phyloP scores from a whole-genome alignment of 1,140 invertebrate genomes.

The Melitaea cinxia region DNA sequence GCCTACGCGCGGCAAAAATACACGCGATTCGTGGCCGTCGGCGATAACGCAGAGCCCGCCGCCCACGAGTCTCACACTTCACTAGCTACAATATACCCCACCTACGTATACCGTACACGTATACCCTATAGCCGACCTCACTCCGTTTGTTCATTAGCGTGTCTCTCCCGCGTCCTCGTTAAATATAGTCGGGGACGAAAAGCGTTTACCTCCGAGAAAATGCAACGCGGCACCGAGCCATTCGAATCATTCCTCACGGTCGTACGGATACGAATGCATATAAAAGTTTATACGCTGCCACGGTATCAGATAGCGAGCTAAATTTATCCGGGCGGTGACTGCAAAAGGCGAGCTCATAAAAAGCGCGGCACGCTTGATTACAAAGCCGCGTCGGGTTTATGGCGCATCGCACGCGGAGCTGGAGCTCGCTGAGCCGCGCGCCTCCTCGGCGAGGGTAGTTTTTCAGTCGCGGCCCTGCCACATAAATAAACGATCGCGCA shows the following conservation, averaged over 20 bases:
- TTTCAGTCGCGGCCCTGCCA: constrained; percentile 63
- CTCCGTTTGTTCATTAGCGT: constrained; percentile 45
- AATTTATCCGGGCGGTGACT: constrained; percentile 66
- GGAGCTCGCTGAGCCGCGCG: constrained; percentile 19
- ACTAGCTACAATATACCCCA: constrained; percentile 22
- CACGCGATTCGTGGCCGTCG: constrained; percentile 53
- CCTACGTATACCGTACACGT: neutral
- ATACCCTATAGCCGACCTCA: constrained; percentile 15
- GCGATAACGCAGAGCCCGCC: constrained; percentile 47
- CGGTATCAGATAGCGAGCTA: constrained; percentile 65
- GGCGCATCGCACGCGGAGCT: constrained; percentile 43
- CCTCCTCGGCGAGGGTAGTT: constrained; percentile 61
- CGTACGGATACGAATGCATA: constrained; percentile 33
- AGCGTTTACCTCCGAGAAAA: constrained; percentile 38
- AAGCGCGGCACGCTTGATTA: constrained; percentile 74
- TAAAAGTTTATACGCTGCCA: constrained; percentile 53
- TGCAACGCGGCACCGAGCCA: constrained; percentile 35
- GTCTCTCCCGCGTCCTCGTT: constrained; percentile 29
- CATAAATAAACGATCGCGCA: constrained; percentile 79
- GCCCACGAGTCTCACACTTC: constrained; percentile 45
- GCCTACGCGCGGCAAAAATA: constrained; percentile 61
- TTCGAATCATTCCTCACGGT: constrained; percentile 30
- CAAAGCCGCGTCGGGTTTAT: constrained; percentile 67
- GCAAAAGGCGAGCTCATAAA: constrained; percentile 71
- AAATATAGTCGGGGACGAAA: constrained; percentile 48